phyloP scores from a whole-genome alignment of 2,888 invertebrate species.

The Eumacrocentrus americanus region DNA sequence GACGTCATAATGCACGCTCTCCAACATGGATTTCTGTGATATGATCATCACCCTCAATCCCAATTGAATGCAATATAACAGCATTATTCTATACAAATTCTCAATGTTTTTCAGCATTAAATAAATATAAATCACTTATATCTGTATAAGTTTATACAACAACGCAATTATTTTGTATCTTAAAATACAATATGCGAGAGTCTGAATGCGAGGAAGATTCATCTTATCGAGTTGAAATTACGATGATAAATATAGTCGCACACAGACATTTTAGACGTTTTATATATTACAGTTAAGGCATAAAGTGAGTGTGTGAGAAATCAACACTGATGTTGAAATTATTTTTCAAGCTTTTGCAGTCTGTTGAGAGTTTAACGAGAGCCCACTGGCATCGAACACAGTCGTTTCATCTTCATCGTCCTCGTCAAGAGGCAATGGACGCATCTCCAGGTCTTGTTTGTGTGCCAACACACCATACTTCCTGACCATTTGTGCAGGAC shows the following conservation, averaged over 20 bases:
- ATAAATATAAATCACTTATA: constrained; percentile 54
- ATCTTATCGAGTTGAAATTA: not conserved
- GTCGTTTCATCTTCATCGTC: constrained; percentile 62
- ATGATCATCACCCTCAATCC: too few species aligned
- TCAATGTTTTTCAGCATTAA: not conserved
- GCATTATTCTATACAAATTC: constrained; percentile 57
- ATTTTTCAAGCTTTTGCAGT: not conserved
- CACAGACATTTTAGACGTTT: too few species aligned
- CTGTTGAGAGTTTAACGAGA: constrained; percentile 34
- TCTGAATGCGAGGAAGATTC: not conserved
- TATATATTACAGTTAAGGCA: constrained; percentile 1
- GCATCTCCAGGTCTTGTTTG: constrained; percentile 61
- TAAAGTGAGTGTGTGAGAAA: not conserved
- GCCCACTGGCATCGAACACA: constrained; percentile 56
- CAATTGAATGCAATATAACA: not conserved
- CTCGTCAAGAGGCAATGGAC: constrained; percentile 61
- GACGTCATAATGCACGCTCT: constrained; percentile 71
- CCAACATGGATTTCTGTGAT: constrained; percentile 68
- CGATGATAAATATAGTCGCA: not conserved
- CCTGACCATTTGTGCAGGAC: constrained; percentile 58
- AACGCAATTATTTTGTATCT: too few species aligned
- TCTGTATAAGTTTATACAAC: constrained; percentile 49
- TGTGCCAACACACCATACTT: constrained; percentile 61
- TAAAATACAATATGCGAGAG: not conserved
- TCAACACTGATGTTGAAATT: not conserved